Evolutionary conservation across 2,888 invertebrate species (phyloP).

Genomic region (Drosophila quinaria): DNA sequence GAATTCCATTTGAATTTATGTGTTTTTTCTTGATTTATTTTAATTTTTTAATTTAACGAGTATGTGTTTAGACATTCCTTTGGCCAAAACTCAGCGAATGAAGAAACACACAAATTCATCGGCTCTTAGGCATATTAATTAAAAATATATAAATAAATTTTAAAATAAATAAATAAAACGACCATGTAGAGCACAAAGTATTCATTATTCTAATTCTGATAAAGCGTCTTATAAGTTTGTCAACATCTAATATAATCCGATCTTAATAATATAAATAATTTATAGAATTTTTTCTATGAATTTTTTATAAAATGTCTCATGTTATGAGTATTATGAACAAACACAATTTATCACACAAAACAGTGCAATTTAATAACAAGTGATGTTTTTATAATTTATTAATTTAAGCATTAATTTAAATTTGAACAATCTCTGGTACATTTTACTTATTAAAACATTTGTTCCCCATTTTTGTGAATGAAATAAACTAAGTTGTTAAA

Average conservation of each 20-base stretch:
- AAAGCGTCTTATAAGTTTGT: not conserved
- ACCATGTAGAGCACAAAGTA: not conserved
- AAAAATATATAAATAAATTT: not conserved
- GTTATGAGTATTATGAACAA: too few relatives aligned
- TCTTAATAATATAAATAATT: not conserved
- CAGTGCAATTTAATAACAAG: too few relatives aligned
- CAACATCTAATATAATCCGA: not conserved
- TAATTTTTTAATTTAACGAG: conserved; percentile 16
- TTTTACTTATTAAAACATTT: too few relatives aligned
- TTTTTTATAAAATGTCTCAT: too few relatives aligned
- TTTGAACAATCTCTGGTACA: too few relatives aligned
- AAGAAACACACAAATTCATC: not conserved
- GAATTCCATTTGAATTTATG: conserved; percentile 50
- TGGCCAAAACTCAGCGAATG: not conserved
- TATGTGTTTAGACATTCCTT: conserved; percentile 16
- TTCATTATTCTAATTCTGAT: too few relatives aligned
- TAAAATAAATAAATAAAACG: not conserved
- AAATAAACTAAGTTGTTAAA: too few relatives aligned
- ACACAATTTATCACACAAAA: too few relatives aligned
- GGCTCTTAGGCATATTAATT: not conserved
- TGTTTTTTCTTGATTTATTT: conserved; percentile 38
- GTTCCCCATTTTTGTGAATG: too few relatives aligned
- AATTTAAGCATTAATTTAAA: too few relatives aligned
- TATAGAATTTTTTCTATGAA: too few relatives aligned
- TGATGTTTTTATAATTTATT: too few relatives aligned